Conservation (phyloP, 2,113 vertebrate species). For the Phyllostomus discolor region DNA sequence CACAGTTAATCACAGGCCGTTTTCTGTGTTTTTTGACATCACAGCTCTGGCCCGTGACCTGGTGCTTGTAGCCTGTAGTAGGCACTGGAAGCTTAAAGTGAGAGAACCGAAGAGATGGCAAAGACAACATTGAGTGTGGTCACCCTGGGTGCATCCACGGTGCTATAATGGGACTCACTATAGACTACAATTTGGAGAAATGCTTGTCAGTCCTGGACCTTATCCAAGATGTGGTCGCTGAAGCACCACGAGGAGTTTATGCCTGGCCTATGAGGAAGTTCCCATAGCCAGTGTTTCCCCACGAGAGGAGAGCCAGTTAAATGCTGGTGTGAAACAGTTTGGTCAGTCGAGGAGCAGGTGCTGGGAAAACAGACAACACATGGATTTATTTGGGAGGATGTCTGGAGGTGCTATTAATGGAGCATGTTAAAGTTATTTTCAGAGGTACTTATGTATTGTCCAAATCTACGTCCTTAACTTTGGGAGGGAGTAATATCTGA, state of each 20-base stretch:
- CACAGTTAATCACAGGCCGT: not conserved
- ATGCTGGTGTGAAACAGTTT: not conserved
- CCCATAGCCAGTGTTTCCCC: not conserved
- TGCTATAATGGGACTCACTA: not conserved
- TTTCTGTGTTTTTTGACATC: not conserved
- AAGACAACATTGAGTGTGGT: not conserved
- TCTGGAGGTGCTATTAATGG: not conserved
- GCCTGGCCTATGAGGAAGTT: not conserved
- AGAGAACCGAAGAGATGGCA: conserved; percentile 25
- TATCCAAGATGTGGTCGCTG: not conserved
- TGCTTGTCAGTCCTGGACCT: not conserved
- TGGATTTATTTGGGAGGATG: not conserved
- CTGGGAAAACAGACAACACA: not conserved
- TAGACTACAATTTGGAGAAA: not conserved
- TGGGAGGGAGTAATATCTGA: not conserved
- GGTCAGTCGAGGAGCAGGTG: not conserved
- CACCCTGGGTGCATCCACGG: not conserved
- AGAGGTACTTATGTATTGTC: conserved; percentile 41
- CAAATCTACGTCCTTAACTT: not conserved
- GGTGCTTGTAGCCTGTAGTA: not conserved
- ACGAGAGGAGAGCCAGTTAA: not conserved
- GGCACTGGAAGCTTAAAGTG: not conserved
- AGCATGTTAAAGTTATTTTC: conserved; percentile 6
- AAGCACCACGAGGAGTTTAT: not conserved
- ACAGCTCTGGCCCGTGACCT: not conserved